Base-by-base conservation (phyloP, 2,888 invertebrate genomes). In the Apantesis nais region DNA sequence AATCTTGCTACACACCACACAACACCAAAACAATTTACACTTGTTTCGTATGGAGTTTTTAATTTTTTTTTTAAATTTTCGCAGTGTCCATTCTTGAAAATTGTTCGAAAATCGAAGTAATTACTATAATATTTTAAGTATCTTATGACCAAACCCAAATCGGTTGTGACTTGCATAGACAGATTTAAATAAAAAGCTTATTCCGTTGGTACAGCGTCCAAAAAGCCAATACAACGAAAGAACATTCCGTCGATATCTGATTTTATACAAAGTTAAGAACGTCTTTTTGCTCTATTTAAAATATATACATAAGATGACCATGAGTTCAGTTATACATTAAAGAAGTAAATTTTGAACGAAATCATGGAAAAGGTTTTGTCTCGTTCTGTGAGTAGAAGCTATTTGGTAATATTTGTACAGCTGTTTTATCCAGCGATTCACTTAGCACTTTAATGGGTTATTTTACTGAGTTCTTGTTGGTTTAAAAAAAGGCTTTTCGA, bases 371-470 rank as follows among this genome's bases (percentile, higher is more conserved):
- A 80, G 80, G 71, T 78, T 77, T 76, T 63, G 29, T 61, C 71
- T 74, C 67, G 67, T 75, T 77, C 73, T 78, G 68, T 78, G 73
- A 70, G 73, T 71, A 71, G 76, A 83, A 84, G 79, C 77, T 77
- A 74, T 81, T 77, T 58, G 79, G 79, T 79, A 83, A 88, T 88
- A 88, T 87, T 83, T 82, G 79, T 82, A 83, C 82, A 85, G 83
- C 86, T 86, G 87, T 85, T 79, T 83, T 41, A 25, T 83, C 72
- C 75, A 83, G 79, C 80, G 86, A 88, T 88, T 87, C 83, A 85
- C 82, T 87, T 85, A 83, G 79, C 78, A 79, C 75, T 85, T 87
- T 89, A 90, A 89, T 86, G 88, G 76, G 84, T 84, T 79, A 82
- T 84, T 48, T 80, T 78, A 75, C 69, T 72, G 72, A 75, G 62